These are phyloP conservation scores for Ornithoptera alexandrae DNA, from an alignment of 2,888 invertebrate genomes.

Conservation along the genomic window DNA sequence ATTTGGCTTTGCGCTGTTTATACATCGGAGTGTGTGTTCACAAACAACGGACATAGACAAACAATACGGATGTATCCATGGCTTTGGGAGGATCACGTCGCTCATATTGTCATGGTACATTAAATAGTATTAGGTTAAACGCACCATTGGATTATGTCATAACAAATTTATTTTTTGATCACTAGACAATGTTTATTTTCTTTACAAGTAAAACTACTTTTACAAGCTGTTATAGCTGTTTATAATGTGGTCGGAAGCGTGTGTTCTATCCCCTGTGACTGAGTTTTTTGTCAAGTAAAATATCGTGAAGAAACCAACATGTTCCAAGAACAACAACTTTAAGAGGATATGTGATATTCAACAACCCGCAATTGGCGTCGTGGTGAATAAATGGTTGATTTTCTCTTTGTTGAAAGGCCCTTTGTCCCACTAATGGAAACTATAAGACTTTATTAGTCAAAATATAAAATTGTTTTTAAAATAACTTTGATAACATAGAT, in stretches of 20 bases:
- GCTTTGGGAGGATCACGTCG: conserved; percentile 2
- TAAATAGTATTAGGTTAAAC: neutral
- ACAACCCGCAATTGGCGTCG: too few relatives aligned
- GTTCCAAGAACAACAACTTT: neutral
- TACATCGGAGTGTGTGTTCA: conserved; percentile 24
- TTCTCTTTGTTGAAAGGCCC: neutral
- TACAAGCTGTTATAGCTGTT: too few relatives aligned
- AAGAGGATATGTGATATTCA: neutral
- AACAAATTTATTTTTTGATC: neutral
- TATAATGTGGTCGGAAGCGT: too few relatives aligned
- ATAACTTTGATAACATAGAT: too few relatives aligned
- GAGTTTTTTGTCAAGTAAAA: too few relatives aligned
- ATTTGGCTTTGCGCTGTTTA: conserved; percentile 28
- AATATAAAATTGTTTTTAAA: too few relatives aligned
- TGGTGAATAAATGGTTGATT: neutral
- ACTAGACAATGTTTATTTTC: neutral
- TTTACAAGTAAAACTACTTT: too few relatives aligned
- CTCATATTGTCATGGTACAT: neutral
- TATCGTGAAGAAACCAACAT: neutral
- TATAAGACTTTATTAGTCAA: too few relatives aligned
- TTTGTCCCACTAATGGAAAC: too few relatives aligned
- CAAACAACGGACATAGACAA: conserved; percentile 15
- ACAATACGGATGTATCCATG: neutral
- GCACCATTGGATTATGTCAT: neutral
- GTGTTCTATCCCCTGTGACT: too few relatives aligned